These are phyloP conservation scores for Ceratina australensis DNA, from an alignment of 1,140 invertebrate species.

Conservation along the genomic window DNA sequence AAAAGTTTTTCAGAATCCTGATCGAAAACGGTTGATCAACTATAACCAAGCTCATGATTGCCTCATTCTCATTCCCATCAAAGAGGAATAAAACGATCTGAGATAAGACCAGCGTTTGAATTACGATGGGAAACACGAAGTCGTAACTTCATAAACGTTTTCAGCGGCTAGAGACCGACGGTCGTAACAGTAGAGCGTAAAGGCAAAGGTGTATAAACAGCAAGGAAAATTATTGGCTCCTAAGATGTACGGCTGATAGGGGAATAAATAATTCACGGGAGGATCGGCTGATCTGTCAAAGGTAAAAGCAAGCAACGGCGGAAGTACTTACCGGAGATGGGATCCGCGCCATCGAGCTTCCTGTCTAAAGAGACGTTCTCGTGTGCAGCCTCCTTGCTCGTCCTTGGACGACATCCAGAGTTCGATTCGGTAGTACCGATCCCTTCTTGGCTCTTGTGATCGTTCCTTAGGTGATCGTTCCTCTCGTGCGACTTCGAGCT, in stretches of 20 bases:
- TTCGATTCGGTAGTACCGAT: slow-evolving; percentile 59
- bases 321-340: slow-evolving; percentile 72
- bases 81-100: neutral
- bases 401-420: slow-evolving; percentile 68
- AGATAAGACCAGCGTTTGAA: neutral
- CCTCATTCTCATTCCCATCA: neutral
- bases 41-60: slow-evolving; percentile 11
- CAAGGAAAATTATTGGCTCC: slow-evolving; percentile 18
- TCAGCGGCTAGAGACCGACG: neutral
- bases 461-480: slow-evolving; percentile 59
- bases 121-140: slow-evolving; percentile 4
- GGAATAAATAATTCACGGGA: slow-evolving; percentile 59
- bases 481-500: slow-evolving; percentile 59
- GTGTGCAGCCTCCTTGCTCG: slow-evolving; percentile 68
- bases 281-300: slow-evolving; percentile 54
- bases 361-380: slow-evolving; percentile 67
- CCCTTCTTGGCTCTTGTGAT: slow-evolving; percentile 61
- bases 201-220: slow-evolving; percentile 14
- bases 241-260: slow-evolving; percentile 18
- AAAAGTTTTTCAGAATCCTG: too few species aligned
- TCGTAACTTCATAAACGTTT: slow-evolving; percentile 22
- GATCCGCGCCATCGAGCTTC: slow-evolving; percentile 71
- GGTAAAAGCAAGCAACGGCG: slow-evolving; percentile 59
- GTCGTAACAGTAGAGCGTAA: neutral
- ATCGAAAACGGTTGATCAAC: neutral